A percentile compares a stretch with the other conserved stretches of the same genome.
These are phyloP conservation scores for Pangasianodon hypophthalmus DNA, from an alignment of 2,113 vertebrate genomes.

Conservation along the genomic window DNA sequence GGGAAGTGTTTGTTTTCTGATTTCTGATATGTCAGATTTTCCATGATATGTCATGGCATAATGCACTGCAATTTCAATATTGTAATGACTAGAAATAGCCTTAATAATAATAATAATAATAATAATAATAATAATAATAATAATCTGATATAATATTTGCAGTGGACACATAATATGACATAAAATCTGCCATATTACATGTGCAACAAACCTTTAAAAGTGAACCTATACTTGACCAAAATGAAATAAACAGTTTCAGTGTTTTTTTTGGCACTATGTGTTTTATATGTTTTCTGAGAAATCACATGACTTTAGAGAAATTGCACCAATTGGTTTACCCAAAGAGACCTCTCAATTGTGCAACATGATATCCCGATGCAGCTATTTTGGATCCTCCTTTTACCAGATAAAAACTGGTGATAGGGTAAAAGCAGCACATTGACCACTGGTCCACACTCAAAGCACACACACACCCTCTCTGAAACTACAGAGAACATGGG, in stretches of 20 bases:
- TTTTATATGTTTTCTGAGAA: slow-evolving; percentile 62
- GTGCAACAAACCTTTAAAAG: background rate
- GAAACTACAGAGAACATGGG: slow-evolving; percentile 21
- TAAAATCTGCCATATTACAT: background rate
- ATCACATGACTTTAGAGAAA: slow-evolving; percentile 69
- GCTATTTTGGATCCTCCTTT: slow-evolving; percentile 12
- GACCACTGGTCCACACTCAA: background rate
- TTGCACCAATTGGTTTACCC: slow-evolving; percentile 29
- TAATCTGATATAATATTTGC: background rate
- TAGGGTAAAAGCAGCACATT: background rate
- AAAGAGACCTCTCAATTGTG: slow-evolving; percentile 46
- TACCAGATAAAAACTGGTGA: background rate
- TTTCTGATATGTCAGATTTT: background rate
- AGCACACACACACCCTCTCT: background rate
- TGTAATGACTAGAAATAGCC: background rate
- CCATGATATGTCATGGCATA: background rate
- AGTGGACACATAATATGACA: background rate
- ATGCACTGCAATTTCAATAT: background rate
- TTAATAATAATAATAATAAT: background rate
- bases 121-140: background rate
- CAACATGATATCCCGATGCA: slow-evolving; percentile 16
- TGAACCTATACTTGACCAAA: background rate
- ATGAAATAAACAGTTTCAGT: background rate
- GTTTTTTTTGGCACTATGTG: background rate
- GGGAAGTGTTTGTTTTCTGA: background rate